These are phyloP conservation scores for Chrysina gloriosa DNA, from an alignment of 2,888 invertebrate species.

Conservation along the genomic window DNA sequence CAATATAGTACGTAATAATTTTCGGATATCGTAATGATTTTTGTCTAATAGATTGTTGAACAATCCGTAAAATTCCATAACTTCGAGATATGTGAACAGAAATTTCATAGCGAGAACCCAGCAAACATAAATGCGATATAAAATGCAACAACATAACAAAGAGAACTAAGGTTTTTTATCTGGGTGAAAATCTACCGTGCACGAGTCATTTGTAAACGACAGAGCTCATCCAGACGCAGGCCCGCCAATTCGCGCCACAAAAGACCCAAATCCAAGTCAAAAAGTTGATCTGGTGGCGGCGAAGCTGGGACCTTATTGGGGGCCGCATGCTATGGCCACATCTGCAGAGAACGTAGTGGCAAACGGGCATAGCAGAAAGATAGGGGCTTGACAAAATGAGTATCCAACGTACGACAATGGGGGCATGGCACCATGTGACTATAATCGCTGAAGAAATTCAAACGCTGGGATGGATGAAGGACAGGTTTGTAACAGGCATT, in stretches of 20 bases:
- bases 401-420: constrained; percentile 89
- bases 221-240: constrained; percentile 64
- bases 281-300: constrained; percentile 45
- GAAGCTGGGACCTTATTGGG: constrained; percentile 56
- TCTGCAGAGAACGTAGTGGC: constrained; percentile 69
- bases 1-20: constrained; percentile 19
- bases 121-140: constrained; percentile 58
- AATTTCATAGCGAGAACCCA: constrained; percentile 31
- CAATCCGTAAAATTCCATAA: constrained; percentile 20
- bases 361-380: constrained; percentile 85
- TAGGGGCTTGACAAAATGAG: constrained; percentile 94
- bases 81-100: constrained; percentile 31
- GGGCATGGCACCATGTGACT: constrained; percentile 92
- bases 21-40: too few relatives aligned
- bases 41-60: not conserved
- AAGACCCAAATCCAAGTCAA: constrained; percentile 63
- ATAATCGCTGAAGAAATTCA: constrained; percentile 95
- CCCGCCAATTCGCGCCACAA: constrained; percentile 66
- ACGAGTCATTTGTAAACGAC: constrained; percentile 63
- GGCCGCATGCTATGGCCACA: constrained; percentile 90
- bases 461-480: constrained; percentile 85
- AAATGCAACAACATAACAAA: constrained; percentile 66
- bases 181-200: constrained; percentile 59
- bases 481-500: constrained; percentile 92
- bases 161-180: constrained; percentile 55